Evolutionary conservation across 2,113 vertebrate species (phyloP).

Genomic region (Terrapene triunguis): DNA sequence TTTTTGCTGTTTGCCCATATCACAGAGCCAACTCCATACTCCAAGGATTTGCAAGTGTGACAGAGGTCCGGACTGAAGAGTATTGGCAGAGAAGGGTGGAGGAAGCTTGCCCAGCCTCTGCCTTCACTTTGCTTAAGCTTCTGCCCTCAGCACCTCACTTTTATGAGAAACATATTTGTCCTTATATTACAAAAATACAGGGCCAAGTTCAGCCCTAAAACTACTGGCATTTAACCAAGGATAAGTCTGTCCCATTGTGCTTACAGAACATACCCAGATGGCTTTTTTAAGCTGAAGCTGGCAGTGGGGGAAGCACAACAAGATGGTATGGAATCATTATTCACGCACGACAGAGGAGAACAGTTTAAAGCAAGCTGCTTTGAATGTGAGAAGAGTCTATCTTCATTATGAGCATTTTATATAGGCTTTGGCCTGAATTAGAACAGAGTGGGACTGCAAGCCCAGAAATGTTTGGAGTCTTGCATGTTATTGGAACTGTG

Average conservation of each 20-base stretch:
- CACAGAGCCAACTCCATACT: neutral
- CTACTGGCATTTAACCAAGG: rapidly evolving
- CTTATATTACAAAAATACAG: rapidly evolving
- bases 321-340: rapidly evolving
- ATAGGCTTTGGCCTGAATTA: neutral
- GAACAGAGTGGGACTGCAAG: neutral
- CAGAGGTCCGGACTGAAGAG: neutral
- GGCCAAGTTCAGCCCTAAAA: neutral
- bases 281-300: neutral
- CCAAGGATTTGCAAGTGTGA: neutral
- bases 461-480: rapidly evolving
- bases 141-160: neutral
- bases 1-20: rapidly evolving
- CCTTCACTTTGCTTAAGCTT: rapidly evolving
- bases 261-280: neutral
- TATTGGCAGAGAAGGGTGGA: rapidly evolving
- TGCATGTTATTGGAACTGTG: rapidly evolving
- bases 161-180: rapidly evolving
- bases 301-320: neutral
- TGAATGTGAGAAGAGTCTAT: rapidly evolving
- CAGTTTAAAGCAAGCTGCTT: neutral
- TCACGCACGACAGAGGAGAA: neutral
- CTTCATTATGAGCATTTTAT: rapidly evolving
- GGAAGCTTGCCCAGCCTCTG: neutral
- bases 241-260: rapidly evolving